Evolutionary conservation across 2,888 invertebrate genomes (phyloP), one percentile per base, ranked within the genome.

Genomic region (Pheosia tremula): DNA sequence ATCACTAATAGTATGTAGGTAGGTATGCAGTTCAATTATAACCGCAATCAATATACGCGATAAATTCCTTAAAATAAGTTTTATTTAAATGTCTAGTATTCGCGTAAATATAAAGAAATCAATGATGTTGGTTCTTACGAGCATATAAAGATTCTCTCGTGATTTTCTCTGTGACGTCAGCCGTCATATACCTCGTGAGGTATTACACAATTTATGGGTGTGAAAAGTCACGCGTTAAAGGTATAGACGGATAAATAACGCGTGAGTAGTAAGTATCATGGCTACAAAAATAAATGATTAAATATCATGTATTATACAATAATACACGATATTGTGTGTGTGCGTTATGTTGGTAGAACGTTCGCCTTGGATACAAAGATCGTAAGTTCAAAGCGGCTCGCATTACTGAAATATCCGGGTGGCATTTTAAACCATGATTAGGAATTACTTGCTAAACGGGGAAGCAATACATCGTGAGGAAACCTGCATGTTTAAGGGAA

Each of bases 11-110:
- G 4, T 53, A 53, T 54, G n/a, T n/a, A 38, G 54, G 54, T n/a
- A 54, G 54, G 54, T n/a, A 54, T 54, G 54, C 54, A n/a, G 24
- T 24, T 38, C 11, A 11, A 54, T n/a, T 54, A 38, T 54, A 38
- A 10, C 7, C 38, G 38, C 54, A n/a, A n/a, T n/a, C n/a, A 24
- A 24, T 24, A 24, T 1, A 24, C 24, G 24, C 24, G 24, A 24
- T 2, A 24, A 24, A 24, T 1, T 24, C 0, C 24, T 24, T 24
- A 24, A 24, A 24, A 24, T 24, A 24, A 24, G 24, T 24, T 24
- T 24, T 24, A 24, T 24, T 1, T 24, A 24, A 24, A 24, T 24
- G 24, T 24, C 24, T 24, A 24, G 24, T 24, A 24, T 24, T 24
- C 24, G 24, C 24, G 24, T 24, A 24, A 24, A 24, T 24, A 24